These are phyloP conservation scores for Zapus hudsonius DNA, from an alignment of 2,113 vertebrate species.

Conservation along the genomic window DNA sequence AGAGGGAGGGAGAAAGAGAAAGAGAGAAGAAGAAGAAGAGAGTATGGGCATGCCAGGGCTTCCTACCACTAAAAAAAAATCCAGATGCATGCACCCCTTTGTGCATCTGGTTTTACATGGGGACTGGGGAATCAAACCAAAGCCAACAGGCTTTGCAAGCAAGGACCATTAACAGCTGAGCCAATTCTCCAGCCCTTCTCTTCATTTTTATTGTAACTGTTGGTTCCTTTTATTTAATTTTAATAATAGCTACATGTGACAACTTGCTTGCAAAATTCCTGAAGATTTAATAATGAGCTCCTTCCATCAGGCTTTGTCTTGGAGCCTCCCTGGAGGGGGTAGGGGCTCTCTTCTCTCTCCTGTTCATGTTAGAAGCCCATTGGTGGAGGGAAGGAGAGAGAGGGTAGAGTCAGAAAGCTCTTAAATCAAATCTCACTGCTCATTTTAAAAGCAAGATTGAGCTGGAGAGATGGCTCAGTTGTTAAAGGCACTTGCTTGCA, in stretches of 20 bases:
- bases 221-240: not conserved
- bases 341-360: accelerated
- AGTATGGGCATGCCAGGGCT: too few species aligned
- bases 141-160: too few species aligned
- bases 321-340: not conserved
- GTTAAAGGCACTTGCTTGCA: not conserved
- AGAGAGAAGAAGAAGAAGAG: too few species aligned
- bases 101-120: too few species aligned
- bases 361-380: not conserved
- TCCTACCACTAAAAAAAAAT: too few species aligned
- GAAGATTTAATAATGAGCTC: not conserved
- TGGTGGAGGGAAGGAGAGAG: too few species aligned
- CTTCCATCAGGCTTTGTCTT: accelerated
- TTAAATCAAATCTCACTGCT: not conserved
- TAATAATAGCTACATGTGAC: not conserved
- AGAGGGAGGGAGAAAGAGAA: too few species aligned
- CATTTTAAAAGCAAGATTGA: not conserved
- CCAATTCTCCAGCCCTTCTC: too few species aligned
- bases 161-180: too few species aligned
- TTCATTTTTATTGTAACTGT: not conserved
- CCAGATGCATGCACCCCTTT: too few species aligned
- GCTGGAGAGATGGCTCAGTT: not conserved
- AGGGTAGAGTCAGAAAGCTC: not conserved
- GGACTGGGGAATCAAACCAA: too few species aligned
- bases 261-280: not conserved